Evolutionary conservation across 2,797 vertebrate species (phyloP).

Genomic region (Ptychadena robeensis): DNA sequence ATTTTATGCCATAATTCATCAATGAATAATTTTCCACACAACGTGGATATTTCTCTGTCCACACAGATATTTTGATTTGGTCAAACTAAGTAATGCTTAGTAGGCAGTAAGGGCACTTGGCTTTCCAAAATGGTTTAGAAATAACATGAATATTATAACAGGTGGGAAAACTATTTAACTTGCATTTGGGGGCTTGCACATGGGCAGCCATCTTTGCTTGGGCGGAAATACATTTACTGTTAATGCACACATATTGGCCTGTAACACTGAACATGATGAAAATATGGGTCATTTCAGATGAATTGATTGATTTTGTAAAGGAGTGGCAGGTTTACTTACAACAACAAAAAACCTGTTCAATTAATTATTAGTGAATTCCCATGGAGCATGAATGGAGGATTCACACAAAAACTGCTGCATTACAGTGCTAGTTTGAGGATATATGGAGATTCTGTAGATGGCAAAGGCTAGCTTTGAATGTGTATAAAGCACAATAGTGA

Average conservation of each 20-base stretch:
- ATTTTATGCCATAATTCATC: constrained; percentile 57
- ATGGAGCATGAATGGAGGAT: not conserved
- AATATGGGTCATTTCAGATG: not conserved
- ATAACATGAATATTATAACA: constrained; percentile 22
- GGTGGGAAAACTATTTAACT: not conserved
- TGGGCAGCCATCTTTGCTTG: not conserved
- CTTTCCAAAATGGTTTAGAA: not conserved
- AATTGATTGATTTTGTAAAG: not conserved
- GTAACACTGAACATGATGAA: not conserved
- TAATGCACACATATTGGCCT: not conserved
- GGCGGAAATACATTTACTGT: not conserved
- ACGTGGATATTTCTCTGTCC: constrained; percentile 32
- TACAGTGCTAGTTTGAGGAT: not conserved
- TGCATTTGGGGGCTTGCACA: not conserved
- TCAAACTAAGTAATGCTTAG: constrained; percentile 19
- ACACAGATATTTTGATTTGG: constrained; percentile 37
- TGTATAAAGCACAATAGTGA: constrained; percentile 12
- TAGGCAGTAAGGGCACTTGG: constrained; percentile 24
- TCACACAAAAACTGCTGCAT: not conserved
- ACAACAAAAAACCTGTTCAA: not conserved
- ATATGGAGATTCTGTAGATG: not conserved
- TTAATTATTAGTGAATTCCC: not conserved
- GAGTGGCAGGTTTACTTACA: not conserved
- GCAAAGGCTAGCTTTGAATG: not conserved
- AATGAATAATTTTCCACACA: constrained; percentile 59